These are phyloP conservation scores for Hyperoodon ampullatus DNA, from an alignment of 2,113 vertebrate genomes.

Conservation along the genomic window DNA sequence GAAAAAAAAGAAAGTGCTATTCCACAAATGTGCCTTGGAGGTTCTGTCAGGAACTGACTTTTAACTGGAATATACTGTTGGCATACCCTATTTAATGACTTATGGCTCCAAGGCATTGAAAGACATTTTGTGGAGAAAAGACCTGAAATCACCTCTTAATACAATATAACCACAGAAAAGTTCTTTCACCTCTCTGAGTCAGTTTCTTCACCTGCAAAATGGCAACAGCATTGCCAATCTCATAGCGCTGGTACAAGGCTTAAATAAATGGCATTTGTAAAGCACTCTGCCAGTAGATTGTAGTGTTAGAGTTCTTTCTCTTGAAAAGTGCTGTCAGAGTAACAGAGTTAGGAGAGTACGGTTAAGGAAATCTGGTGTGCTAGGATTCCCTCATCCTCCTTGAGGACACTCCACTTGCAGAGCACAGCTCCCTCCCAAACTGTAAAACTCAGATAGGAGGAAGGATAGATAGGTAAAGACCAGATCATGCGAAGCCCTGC, in stretches of 20 bases:
- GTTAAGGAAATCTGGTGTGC: background rate
- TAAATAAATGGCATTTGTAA: background rate
- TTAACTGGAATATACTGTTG: background rate
- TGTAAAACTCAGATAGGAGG: background rate
- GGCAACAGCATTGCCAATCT: background rate
- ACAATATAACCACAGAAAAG: background rate
- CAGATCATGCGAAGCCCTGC: background rate
- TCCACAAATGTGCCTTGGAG: background rate
- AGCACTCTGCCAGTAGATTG: background rate
- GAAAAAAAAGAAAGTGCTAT: background rate
- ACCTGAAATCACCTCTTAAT: background rate
- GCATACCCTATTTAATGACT: background rate
- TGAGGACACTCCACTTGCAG: background rate
- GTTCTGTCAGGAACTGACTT: background rate
- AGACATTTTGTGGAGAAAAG: constrained; percentile 24
- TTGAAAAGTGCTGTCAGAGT: background rate
- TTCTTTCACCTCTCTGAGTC: background rate
- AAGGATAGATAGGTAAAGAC: background rate
- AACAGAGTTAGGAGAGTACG: background rate
- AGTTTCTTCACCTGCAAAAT: constrained; percentile 23
- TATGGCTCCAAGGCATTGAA: background rate
- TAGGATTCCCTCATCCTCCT: background rate
- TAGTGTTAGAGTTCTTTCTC: background rate
- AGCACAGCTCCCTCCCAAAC: background rate
- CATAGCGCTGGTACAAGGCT: background rate